These are phyloP conservation scores for Pollimyrus isidori DNA, from an alignment of 2,113 vertebrate species.

Conservation along the genomic window DNA sequence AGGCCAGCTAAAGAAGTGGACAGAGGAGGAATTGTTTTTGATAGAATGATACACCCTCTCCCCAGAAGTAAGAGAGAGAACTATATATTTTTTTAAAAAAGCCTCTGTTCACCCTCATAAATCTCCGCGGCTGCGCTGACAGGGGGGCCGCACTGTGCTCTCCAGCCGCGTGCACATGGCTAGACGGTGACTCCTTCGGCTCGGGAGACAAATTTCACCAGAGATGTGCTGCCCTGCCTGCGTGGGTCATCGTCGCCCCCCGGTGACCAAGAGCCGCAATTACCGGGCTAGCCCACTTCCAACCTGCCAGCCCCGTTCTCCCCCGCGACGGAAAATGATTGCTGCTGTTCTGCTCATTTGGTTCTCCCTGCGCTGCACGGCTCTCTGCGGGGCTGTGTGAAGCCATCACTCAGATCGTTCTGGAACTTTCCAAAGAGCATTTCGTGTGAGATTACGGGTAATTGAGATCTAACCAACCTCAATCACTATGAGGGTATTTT, in stretches of 20 bases:
- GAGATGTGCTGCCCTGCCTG: background rate
- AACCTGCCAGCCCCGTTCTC: background rate
- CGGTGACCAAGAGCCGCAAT: conserved; percentile 17
- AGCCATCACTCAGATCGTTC: background rate
- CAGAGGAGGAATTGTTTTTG: background rate
- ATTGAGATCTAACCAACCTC: conserved; percentile 4
- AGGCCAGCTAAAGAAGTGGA: background rate
- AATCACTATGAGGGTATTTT: background rate
- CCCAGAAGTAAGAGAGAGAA: background rate
- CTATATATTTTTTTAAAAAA: background rate
- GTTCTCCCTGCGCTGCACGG: background rate
- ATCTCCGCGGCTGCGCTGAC: background rate
- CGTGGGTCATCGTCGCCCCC: conserved; percentile 28
- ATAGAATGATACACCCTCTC: background rate
- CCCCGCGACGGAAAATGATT: background rate
- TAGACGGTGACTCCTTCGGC: conserved; percentile 9
- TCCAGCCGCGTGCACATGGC: background rate
- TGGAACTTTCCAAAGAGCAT: background rate
- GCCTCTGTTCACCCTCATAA: background rate
- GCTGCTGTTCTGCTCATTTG: background rate
- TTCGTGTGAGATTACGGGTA: background rate
- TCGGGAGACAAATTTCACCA: background rate
- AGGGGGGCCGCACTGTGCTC: background rate
- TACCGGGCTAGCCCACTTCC: background rate
- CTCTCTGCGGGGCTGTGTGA: background rate